Percentiles rank a stretch among this genome's conserved stretches.
Evolutionary conservation across 1,140 invertebrate genomes (phyloP).

Genomic region (Matsumurasca onukii): DNA sequence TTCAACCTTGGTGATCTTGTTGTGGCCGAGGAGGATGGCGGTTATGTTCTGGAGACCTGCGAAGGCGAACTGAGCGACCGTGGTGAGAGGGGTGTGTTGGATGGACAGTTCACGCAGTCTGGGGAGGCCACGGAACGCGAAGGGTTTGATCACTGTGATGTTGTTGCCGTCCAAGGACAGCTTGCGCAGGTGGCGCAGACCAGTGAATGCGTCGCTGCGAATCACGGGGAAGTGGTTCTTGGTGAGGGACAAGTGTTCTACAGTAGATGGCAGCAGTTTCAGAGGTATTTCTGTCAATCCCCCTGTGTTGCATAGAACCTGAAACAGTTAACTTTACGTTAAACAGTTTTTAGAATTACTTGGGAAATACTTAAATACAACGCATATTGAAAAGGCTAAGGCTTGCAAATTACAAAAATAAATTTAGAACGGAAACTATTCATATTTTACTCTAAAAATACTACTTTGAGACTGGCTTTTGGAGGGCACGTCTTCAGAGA

Average conservation of each 20-base stretch:
- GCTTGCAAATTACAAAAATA: conserved; percentile 44
- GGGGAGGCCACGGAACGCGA: conserved; percentile 77
- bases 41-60: conserved; percentile 79
- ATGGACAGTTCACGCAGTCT: conserved; percentile 75
- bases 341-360: too few species aligned
- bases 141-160: conserved; percentile 73
- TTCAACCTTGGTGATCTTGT: conserved; percentile 75
- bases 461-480: too few species aligned
- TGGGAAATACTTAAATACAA: too few species aligned
- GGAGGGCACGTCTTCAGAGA: too few species aligned
- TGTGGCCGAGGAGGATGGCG: conserved; percentile 70
- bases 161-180: conserved; percentile 78
- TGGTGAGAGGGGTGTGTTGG: conserved; percentile 73
- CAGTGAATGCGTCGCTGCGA: conserved; percentile 74
- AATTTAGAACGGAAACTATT: conserved; percentile 26
- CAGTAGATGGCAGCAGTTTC: conserved; percentile 64
- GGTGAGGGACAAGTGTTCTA: conserved; percentile 77
- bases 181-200: conserved; percentile 66
- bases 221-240: conserved; percentile 77
- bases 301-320: conserved; percentile 85
- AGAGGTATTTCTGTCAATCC: conserved; percentile 74
- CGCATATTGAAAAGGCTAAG: conserved; percentile 40
- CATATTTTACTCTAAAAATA: conserved; percentile 22
- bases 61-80: conserved; percentile 75
- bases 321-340: too few species aligned